Conservation (phyloP, 1,140 invertebrate species). For the Cydia amplana region DNA sequence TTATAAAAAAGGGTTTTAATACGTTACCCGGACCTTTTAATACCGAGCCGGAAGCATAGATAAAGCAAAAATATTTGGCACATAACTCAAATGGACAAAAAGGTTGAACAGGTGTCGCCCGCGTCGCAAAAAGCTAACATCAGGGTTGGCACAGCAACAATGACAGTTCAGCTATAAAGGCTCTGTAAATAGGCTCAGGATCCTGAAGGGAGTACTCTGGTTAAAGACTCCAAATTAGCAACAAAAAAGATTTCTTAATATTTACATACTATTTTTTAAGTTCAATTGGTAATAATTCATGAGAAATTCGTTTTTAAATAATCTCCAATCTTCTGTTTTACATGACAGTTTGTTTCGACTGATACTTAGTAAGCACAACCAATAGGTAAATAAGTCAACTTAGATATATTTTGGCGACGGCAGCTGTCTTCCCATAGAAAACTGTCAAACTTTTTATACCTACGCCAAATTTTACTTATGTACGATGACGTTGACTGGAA, state of each 20-base stretch:
- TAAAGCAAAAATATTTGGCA: conserved; percentile 25
- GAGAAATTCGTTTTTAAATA: too few species aligned
- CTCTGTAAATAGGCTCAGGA: neutral
- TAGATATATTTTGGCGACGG: too few species aligned
- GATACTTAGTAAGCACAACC: too few species aligned
- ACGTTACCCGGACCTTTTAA: neutral
- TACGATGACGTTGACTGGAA: too few species aligned
- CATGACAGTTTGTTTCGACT: too few species aligned
- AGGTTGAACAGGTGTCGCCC: conserved; percentile 19
- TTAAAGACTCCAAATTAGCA: neutral
- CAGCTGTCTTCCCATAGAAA: too few species aligned
- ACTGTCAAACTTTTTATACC: too few species aligned
- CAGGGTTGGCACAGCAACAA: conserved; percentile 22
- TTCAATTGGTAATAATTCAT: too few species aligned
- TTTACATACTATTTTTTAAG: too few species aligned
- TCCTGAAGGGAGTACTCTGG: neutral
- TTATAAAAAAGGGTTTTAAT: conserved; percentile 8
- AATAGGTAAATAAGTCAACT: too few species aligned
- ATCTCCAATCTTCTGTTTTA: too few species aligned
- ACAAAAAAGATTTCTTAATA: neutral
- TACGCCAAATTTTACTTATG: too few species aligned
- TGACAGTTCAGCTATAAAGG: neutral
- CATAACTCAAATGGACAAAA: conserved; percentile 24
- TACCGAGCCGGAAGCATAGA: neutral
- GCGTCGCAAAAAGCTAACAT: conserved; percentile 19